These are phyloP conservation scores for Trichosurus vulpecula DNA, from an alignment of 2,797 vertebrate genomes.

Conservation along the genomic window DNA sequence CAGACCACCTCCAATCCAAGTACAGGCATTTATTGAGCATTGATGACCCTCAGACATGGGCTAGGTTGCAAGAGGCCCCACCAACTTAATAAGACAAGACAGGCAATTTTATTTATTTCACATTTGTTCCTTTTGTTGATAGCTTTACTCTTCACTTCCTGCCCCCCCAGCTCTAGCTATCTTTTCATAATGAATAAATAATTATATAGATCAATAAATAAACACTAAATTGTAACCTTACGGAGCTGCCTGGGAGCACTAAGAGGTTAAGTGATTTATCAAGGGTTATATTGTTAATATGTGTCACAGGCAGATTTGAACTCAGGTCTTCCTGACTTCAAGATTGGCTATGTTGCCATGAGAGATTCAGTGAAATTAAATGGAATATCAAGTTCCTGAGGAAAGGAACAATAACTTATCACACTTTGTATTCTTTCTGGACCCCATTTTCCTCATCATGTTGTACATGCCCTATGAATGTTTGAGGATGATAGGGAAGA, in stretches of 20 bases:
- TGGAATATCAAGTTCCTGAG: background rate
- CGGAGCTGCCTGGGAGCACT: background rate
- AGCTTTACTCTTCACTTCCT: background rate
- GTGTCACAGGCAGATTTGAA: background rate
- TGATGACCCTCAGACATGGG: too few species aligned
- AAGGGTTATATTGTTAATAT: background rate
- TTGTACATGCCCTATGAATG: background rate
- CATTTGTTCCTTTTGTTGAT: constrained; percentile 33
- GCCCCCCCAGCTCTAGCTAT: background rate
- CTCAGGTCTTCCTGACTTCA: background rate
- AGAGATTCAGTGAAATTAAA: background rate
- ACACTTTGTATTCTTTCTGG: background rate
- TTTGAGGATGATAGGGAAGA: background rate
- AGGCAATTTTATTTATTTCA: background rate
- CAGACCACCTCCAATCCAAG: too few species aligned
- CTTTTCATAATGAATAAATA: background rate
- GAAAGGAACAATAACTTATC: background rate
- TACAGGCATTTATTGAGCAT: too few species aligned
- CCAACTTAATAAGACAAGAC: too few species aligned
- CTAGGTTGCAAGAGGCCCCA: too few species aligned
- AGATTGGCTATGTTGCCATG: background rate
- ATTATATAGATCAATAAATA: too few species aligned
- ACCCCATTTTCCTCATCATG: background rate
- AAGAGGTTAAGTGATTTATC: background rate
- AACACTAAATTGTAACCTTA: background rate